Evolutionary conservation across 2,113 vertebrate species (phyloP), one percentile per base, ranked within the genome.

Genomic region (Suricata suricatta): DNA sequence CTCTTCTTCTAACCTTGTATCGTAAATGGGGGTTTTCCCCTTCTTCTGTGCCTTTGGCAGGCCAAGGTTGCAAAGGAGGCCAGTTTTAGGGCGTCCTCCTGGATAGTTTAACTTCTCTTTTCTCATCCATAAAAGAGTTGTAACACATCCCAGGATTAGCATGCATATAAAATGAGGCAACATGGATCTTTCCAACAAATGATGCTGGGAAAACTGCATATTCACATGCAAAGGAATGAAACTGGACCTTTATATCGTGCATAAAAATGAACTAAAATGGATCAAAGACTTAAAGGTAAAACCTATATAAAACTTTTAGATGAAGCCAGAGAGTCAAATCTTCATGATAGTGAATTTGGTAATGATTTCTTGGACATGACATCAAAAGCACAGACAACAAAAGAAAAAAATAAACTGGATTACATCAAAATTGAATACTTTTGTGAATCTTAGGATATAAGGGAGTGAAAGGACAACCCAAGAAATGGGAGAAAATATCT

Each of bases 231-330:
- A 47, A 82, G 57, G n/a, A 87, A 66, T 23, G 7, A 63, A 80
- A 23, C 15, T 81, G 57, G 50, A 95, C 2, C n/a, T 47, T 95
- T 47, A 33, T 41, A 80, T 1, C 33, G 87, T 19, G n/a, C 4
- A 69, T 29, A 93, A 82, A 89, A 90, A 72, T 84, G n/a, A 91
- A 92, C 77, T 88, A 60, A 81, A 95, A 81, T 50, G 35, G 13
- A 86, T 19, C 11, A 60, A 84, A 95, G 44, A 88, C 77, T 68
- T 91, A 38, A 44, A 68, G 8, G 14, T 71, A 88, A 88, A 50
- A 76, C 0, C 4, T n/a, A 69, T 19, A 77, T 33, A 77, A 68
- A 88, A 86, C 7, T 71, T n/a, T 97, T 71, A 44, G 47, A 87
- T 63, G 74, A 76, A 76, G 82, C 87, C 2, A 77, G 0, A 80